These are phyloP conservation scores for Thaumetopoea pityocampa DNA, from an alignment of 1,140 invertebrate genomes.

Conservation along the genomic window DNA sequence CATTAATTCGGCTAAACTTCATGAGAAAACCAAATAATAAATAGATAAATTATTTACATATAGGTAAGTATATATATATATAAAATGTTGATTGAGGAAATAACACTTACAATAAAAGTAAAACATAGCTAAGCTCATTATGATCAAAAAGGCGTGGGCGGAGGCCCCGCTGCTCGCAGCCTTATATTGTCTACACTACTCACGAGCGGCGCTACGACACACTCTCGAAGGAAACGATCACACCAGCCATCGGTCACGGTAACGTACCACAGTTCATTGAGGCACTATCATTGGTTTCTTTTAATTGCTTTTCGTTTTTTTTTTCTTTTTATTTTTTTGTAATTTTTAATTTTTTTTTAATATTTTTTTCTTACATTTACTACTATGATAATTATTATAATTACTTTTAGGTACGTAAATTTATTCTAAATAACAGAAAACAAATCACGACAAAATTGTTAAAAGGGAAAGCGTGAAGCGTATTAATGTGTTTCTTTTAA, in stretches of 20 bases:
- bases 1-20: slow-evolving; percentile 68
- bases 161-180: slow-evolving; percentile 46
- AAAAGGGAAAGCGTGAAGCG: slow-evolving; percentile 72
- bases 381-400: slow-evolving; percentile 72
- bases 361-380: slow-evolving; percentile 53
- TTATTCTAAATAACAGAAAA: slow-evolving; percentile 75
- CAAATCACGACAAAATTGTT: slow-evolving; percentile 64
- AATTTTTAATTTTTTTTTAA: slow-evolving; percentile 42
- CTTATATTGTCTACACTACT: slow-evolving; percentile 51
- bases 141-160: slow-evolving; percentile 64
- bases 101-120: slow-evolving; percentile 74
- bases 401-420: slow-evolving; percentile 75
- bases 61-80: slow-evolving; percentile 52
- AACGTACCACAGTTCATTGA: slow-evolving; percentile 76
- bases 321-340: slow-evolving; percentile 42
- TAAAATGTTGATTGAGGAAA: slow-evolving; percentile 72
- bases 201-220: slow-evolving; percentile 39
- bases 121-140: slow-evolving; percentile 74
- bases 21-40: slow-evolving; percentile 58
- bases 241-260: slow-evolving; percentile 68
- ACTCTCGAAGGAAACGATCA: slow-evolving; percentile 54
- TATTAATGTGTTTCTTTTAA: slow-evolving; percentile 69
- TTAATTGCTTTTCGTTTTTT: slow-evolving; percentile 67
- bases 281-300: slow-evolving; percentile 76
- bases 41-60: slow-evolving; percentile 68